phyloP scores from a whole-genome alignment of 1,140 invertebrate species.

The Ridgeia piscesae region DNA sequence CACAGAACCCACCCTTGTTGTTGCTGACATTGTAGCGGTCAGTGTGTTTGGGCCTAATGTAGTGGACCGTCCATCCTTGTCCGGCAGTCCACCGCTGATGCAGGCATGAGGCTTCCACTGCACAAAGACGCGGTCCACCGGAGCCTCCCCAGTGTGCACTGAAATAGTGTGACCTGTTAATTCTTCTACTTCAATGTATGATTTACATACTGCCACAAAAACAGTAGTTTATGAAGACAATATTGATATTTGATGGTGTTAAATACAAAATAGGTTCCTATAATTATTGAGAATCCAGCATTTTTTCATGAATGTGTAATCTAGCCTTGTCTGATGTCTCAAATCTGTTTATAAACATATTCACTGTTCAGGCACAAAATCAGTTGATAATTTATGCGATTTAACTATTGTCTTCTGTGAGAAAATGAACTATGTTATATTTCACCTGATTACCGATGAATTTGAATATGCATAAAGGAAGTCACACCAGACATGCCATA shows the following conservation, averaged over 20 bases:
- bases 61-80: background rate
- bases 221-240: background rate
- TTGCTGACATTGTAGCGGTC: background rate
- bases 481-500: too few relatives aligned
- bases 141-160: background rate
- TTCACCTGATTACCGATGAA: too few relatives aligned
- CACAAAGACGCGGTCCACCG: background rate
- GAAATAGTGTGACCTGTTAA: background rate
- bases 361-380: too few relatives aligned
- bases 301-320: too few relatives aligned
- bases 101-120: background rate
- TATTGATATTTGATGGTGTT: background rate
- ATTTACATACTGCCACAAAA: background rate
- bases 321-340: too few relatives aligned
- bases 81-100: background rate
- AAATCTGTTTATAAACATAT: too few relatives aligned
- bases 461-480: too few relatives aligned
- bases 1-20: background rate
- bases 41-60: background rate
- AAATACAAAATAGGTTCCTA: background rate
- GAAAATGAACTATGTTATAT: too few relatives aligned
- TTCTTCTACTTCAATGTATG: background rate
- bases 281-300: too few relatives aligned
- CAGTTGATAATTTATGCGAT: too few relatives aligned
- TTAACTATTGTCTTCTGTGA: too few relatives aligned